A percentile compares a stretch with the other conserved stretches of the same genome.
These are phyloP conservation scores for Sebastes matsubarae DNA, from an alignment of 2,797 vertebrate genomes.

Conservation along the genomic window DNA sequence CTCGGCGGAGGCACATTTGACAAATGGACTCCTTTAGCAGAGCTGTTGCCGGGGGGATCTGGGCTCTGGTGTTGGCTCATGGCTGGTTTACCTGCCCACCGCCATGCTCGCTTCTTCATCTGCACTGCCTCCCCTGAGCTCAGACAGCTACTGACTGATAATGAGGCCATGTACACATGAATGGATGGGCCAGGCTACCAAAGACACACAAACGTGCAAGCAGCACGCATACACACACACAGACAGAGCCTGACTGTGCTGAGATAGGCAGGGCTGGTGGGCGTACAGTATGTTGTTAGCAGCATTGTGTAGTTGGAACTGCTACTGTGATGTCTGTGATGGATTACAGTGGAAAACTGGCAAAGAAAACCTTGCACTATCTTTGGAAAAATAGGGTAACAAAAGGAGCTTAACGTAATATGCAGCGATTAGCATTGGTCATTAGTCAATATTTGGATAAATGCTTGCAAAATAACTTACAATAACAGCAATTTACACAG, in stretches of 20 bases:
- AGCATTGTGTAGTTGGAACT: constrained; percentile 38
- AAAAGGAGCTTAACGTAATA: constrained; percentile 18
- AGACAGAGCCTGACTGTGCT: constrained; percentile 40
- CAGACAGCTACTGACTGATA: constrained; percentile 77
- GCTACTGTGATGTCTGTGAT: constrained; percentile 50
- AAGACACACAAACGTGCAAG: constrained; percentile 50
- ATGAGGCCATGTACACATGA: constrained; percentile 76
- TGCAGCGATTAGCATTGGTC: constrained; percentile 11
- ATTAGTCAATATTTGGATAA: constrained; percentile 34
- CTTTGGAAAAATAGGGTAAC: constrained; percentile 34
- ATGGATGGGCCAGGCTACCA: constrained; percentile 67
- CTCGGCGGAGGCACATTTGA: constrained; percentile 76
- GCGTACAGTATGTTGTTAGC: constrained; percentile 34
- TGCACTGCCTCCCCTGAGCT: constrained; percentile 70
- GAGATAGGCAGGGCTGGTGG: constrained; percentile 49
- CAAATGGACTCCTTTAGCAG: constrained; percentile 85
- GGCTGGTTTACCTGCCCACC: constrained; percentile 84
- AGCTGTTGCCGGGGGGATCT: constrained; percentile 72
- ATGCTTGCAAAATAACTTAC: constrained; percentile 24
- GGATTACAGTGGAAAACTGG: constrained; percentile 58
- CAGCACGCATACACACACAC: background rate
- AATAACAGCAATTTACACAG: constrained; percentile 17
- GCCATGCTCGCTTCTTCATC: constrained; percentile 82
- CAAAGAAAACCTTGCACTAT: constrained; percentile 19
- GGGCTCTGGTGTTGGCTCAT: constrained; percentile 78